Conservation (phyloP, 2,797 vertebrate genomes). For the Oreonectes daqikongensis region DNA sequence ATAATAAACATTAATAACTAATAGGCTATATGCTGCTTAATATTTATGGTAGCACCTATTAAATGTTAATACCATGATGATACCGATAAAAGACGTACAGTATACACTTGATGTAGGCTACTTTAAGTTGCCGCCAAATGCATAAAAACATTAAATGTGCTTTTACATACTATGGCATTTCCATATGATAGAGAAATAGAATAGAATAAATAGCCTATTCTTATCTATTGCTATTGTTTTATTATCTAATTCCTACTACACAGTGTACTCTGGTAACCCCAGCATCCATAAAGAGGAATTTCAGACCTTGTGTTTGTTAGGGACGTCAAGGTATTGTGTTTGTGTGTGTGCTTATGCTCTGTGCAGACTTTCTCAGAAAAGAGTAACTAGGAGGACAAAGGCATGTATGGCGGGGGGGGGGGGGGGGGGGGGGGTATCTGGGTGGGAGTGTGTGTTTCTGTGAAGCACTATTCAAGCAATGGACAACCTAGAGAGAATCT, state of each 20-base stretch:
- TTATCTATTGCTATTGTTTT: too few relatives aligned
- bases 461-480: constrained; percentile 3
- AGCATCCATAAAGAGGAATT: constrained; percentile 10
- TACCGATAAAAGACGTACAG: too few relatives aligned
- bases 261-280: constrained; percentile 38
- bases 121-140: too few relatives aligned
- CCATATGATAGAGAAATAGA: too few relatives aligned
- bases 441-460: constrained; percentile 2
- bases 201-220: too few relatives aligned
- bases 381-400: background rate
- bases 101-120: too few relatives aligned
- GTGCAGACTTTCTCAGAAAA: constrained; percentile 44
- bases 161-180: background rate
- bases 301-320: constrained; percentile 7
- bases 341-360: constrained; percentile 5
- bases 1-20: too few relatives aligned
- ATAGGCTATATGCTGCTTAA: too few relatives aligned
- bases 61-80: too few relatives aligned
- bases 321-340: background rate
- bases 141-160: too few relatives aligned
- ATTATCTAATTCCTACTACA: too few relatives aligned
- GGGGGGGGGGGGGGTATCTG: background rate
- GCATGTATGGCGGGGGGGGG: background rate
- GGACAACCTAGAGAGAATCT: background rate
- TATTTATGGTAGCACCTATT: too few relatives aligned